phyloP scores from a whole-genome alignment of 2,888 invertebrate genomes.

The Epinotia brunnichana region DNA sequence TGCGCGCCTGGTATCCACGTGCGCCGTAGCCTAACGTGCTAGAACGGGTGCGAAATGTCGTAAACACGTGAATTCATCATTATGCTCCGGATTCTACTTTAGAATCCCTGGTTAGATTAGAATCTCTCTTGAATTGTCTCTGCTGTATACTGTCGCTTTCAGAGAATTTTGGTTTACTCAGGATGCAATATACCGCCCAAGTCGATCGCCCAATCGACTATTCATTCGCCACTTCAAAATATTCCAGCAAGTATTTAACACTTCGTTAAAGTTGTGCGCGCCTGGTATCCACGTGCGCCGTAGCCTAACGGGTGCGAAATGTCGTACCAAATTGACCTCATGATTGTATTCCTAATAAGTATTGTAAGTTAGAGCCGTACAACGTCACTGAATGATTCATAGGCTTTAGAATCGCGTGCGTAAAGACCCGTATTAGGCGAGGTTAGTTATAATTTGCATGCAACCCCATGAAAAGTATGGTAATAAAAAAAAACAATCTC shows the following conservation, averaged over 20 bases:
- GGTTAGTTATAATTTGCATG: constrained; percentile 33
- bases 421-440: constrained; percentile 19
- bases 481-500: neutral
- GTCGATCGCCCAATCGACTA: no score
- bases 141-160: no score
- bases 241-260: no score
- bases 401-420: constrained; percentile 23
- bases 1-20: neutral
- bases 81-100: no score
- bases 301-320: neutral
- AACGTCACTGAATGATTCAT: constrained; percentile 18
- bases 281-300: neutral
- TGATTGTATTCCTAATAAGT: neutral
- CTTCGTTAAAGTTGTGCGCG: neutral
- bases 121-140: neutral
- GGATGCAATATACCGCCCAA: no score
- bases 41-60: neutral
- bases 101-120: neutral
- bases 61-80: no score
- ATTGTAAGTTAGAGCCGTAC: neutral
- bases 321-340: neutral
- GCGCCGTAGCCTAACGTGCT: neutral
- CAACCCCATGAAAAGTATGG: constrained; percentile 17
- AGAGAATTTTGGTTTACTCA: neutral
- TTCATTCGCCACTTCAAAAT: no score